Base-by-base conservation (phyloP, 2,888 invertebrate genomes). In the Pollenia griseotomentosa region DNA sequence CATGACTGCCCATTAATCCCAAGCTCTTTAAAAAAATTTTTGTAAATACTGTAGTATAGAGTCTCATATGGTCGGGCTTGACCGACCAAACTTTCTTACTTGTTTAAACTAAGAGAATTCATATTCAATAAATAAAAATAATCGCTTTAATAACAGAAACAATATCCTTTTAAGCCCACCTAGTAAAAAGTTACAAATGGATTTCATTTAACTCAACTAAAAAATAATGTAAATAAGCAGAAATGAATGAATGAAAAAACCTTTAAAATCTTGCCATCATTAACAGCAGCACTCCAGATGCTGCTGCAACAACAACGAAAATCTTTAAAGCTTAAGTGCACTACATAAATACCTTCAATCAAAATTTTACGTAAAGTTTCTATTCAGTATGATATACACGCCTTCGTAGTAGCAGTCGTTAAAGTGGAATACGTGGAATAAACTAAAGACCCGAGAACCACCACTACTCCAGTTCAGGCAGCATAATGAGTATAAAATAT, bases 341-440 rank as follows among this genome's bases (percentile, higher is more conserved):
- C 33, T 65, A 33, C 33, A 33, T 33, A 83, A 83, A 83, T 78
- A 78, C 65, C 71, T 78, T 57, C 51, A 83, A 83, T 71, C 78
- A 71, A 71, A 83, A 83, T 77, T 78, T 83, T 71, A 78, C 65
- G 51, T 57, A 65, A 78, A 83, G 77, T 78, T 53, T 65, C 23
- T 61, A 79, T 79, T 61, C 61, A 61, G 70, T 61, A 70, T 70
- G 77, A 79, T 70, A 61, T 71, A 70, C 78, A 78, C 66, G 66
- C 46, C 65, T 57, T 55, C 42, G 55, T 19, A 75, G 42, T 53
- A 23, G 55, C 5, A 77, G 53, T 44, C 51, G 40, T 46, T 48
- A 48, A 48, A 57, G 16, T 57, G 44, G 16, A 46, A 12, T 19
- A 33, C 57, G 59, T 73, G 42, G 40, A 63, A 53, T 75, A 55